Base-by-base conservation (phyloP, 2,888 invertebrate species). In the Colostygia pectinataria region DNA sequence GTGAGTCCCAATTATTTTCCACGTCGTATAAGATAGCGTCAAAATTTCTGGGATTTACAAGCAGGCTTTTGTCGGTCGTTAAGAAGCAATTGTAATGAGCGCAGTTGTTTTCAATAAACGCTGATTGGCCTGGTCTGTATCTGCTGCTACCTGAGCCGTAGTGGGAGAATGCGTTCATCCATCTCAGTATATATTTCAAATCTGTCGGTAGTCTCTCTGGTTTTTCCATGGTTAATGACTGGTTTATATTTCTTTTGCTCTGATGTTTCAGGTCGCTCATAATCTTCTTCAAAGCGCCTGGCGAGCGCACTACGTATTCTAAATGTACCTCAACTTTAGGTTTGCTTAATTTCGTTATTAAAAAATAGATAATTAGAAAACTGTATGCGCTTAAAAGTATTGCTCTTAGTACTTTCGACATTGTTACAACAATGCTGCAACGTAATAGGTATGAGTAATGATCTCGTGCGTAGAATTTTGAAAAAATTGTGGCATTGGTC, bases 11-110 rank as follows among this genome's bases (percentile, higher is more conserved):
- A 44, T 55, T 56, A 40, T 76, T 77, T 53, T 87, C 83, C 0
- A 83, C 85, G 40, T 92, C 92, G 42, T 92, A 92, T 0, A 93
- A 36, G 4, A 93, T 72, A 0, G 91, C 92, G 33, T 92, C 91
- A 25, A 68, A 89, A 18, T 75, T 55, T 8, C 77, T 67, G 3
- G 81, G 68, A 43, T 91, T 79, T 0, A 71, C 58, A 0, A 87
- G 53, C 32, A 59, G 77, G 2, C 53, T 62, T 39, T 69, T 81
- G 2, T 82, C 65, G 18, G 63, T 72, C 0, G 84, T 91, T 0
- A 91, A 63, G 47, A 68, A 88, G 53, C 92, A 93, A 40, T 91
- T 89, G 6, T 63, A 68, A 45, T 76, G 73, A 0, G 77, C 63
- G 49, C 91, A 90, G 2, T 84, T 80, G 10, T 60, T 55, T 0